Conservation (phyloP, 2,888 invertebrate species). For the Esperia sulphurella region DNA sequence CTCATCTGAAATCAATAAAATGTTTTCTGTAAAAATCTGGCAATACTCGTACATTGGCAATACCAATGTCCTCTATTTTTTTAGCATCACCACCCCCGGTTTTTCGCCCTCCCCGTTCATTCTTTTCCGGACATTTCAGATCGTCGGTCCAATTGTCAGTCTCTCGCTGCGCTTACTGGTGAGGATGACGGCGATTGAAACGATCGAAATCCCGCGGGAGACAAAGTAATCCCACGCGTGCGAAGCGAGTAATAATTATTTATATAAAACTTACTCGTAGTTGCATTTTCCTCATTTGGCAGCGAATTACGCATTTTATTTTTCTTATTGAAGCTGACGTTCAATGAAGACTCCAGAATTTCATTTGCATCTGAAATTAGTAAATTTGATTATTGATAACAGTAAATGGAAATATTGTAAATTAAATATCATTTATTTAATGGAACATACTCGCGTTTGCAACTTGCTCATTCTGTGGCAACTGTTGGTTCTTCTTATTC, state of each 20-base stretch:
- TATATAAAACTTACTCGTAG: constrained; percentile 17
- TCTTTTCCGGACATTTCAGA: too few species aligned
- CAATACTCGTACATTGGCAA: too few species aligned
- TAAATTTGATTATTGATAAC: too few species aligned
- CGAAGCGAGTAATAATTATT: too few species aligned
- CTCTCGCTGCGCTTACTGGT: too few species aligned
- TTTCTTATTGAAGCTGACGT: constrained; percentile 19
- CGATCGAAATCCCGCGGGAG: too few species aligned
- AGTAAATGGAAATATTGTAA: background rate
- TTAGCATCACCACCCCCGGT: too few species aligned
- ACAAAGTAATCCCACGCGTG: too few species aligned
- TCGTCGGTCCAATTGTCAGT: too few species aligned
- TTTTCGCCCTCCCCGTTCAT: too few species aligned
- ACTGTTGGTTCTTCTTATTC: constrained; percentile 22
- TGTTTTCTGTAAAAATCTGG: too few species aligned
- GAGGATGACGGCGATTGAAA: too few species aligned
- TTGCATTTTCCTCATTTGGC: constrained; percentile 11
- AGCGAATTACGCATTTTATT: constrained; percentile 23
- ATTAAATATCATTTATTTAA: background rate
- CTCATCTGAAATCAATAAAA: background rate
- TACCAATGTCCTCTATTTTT: background rate
- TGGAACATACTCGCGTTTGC: constrained; percentile 17
- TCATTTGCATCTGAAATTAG: background rate
- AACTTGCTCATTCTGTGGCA: constrained; percentile 13
- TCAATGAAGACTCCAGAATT: background rate